Conservation (phyloP, 1,140 invertebrate species). For the Thereuonema tuberculata region DNA sequence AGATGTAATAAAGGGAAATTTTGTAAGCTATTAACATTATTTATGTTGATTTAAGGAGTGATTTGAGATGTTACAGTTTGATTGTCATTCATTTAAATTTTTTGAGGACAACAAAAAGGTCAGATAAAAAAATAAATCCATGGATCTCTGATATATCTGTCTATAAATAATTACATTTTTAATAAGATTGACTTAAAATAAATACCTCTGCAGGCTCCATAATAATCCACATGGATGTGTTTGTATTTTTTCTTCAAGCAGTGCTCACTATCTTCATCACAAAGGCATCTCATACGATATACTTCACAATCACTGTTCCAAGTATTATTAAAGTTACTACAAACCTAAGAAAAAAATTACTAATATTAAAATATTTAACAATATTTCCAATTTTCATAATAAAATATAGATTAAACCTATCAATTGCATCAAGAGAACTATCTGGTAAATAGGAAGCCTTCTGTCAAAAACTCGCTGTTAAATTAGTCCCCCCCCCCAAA, state of each 20-base stretch:
- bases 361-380: conserved; percentile 14
- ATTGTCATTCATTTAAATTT: no score
- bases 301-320: conserved; percentile 85
- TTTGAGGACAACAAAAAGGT: no score
- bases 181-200: no score
- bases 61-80: no score
- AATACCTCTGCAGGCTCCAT: conserved; percentile 37
- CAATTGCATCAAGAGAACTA: not conserved
- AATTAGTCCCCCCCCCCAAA: no score
- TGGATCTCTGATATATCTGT: no score
- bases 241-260: conserved; percentile 57
- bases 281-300: conserved; percentile 76
- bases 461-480: not conserved
- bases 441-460: not conserved
- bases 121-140: no score
- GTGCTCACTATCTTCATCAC: conserved; percentile 53
- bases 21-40: no score
- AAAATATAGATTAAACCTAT: not conserved
- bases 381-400: not conserved
- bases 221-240: conserved; percentile 88
- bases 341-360: no score
- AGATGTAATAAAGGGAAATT: no score
- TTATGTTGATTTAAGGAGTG: no score
- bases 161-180: no score
- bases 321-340: conserved; percentile 85